phyloP scores from a whole-genome alignment of 2,113 vertebrate genomes.

The Acinonyx jubatus region DNA sequence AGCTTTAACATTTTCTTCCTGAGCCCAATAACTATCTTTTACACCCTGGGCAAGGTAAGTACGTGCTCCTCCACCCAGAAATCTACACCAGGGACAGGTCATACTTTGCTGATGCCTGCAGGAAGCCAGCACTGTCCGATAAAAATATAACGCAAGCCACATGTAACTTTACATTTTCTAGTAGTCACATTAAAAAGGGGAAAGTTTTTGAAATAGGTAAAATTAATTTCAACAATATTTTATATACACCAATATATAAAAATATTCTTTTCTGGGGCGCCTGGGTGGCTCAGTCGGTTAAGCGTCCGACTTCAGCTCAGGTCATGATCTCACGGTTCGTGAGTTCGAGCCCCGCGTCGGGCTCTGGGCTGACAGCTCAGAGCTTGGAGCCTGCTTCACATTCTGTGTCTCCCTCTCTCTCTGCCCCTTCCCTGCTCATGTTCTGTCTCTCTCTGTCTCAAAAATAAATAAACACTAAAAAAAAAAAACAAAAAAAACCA shows the following conservation, averaged over 20 bases:
- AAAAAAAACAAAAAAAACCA: no score
- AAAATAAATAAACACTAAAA: no score
- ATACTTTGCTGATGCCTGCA: not conserved
- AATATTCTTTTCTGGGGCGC: no score
- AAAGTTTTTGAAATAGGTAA: not conserved
- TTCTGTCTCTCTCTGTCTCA: no score
- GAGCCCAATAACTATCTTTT: conserved; percentile 17
- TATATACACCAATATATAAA: conserved; percentile 23
- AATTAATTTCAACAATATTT: conserved; percentile 8
- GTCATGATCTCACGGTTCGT: no score
- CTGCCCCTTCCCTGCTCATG: no score
- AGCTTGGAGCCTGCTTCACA: no score
- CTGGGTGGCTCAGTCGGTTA: no score
- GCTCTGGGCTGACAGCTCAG: no score
- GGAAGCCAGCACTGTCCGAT: not conserved
- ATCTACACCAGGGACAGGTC: not conserved
- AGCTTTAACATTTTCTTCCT: not conserved
- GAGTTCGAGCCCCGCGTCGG: no score
- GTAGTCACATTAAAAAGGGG: not conserved
- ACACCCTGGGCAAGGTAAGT: not conserved
- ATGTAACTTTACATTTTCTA: not conserved
- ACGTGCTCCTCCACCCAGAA: not conserved
- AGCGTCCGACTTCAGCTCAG: no score
- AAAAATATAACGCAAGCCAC: not conserved
- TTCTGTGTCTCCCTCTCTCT: no score